phyloP scores from a whole-genome alignment of 2,888 invertebrate species.

The Tetheella fluctuosa region DNA sequence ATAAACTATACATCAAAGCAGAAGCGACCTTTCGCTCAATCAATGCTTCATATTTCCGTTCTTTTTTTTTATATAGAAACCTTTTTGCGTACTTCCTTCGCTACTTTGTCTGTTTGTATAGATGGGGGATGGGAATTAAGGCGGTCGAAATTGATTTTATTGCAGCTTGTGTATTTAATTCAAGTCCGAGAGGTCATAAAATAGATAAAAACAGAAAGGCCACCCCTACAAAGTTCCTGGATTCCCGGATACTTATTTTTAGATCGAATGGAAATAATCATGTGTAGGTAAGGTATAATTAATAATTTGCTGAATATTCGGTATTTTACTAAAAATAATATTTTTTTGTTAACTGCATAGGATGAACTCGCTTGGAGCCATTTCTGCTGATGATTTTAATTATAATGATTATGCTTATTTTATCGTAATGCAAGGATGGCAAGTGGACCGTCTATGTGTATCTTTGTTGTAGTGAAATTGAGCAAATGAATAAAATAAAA shows the following conservation, averaged over 20 bases:
- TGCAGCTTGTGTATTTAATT: not conserved
- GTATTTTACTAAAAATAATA: no score
- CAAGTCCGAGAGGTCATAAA: not conserved
- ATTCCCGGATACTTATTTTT: no score
- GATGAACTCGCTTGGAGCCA: no score
- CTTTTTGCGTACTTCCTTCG: not conserved
- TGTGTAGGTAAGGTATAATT: no score
- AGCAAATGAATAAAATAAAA: slow-evolving; percentile 44
- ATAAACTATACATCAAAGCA: not conserved
- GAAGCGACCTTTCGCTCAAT: not conserved
- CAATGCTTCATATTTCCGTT: not conserved
- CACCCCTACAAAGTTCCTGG: no score
- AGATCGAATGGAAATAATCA: no score
- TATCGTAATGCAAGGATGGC: not conserved
- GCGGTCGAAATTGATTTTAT: slow-evolving; percentile 1
- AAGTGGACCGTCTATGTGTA: not conserved
- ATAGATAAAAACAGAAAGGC: not conserved
- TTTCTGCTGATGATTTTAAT: no score
- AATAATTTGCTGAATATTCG: no score
- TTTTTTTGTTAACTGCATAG: no score
- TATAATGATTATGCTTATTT: not conserved
- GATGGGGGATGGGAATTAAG: not conserved
- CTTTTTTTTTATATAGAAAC: not conserved
- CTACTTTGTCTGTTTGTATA: slow-evolving; percentile 5
- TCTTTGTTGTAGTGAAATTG: slow-evolving; percentile 8